Evolutionary conservation across 1,140 invertebrate species (phyloP).

Genomic region (Ridgeia piscesae): DNA sequence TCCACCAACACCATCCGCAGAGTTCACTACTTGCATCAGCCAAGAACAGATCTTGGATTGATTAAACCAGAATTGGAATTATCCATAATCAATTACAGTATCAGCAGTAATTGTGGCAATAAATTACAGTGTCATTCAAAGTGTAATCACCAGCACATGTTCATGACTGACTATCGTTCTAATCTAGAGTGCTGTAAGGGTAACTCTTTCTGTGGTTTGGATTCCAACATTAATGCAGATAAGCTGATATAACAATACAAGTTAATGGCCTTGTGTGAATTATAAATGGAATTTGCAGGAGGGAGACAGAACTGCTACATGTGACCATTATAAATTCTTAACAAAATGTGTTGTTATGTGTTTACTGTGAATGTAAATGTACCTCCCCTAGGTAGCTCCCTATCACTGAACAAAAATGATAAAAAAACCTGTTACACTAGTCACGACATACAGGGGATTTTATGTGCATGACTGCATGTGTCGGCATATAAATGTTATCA

Average conservation of each 20-base stretch:
- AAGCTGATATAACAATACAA: not conserved
- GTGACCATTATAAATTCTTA: not conserved
- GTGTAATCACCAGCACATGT: not conserved
- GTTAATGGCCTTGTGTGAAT: not conserved
- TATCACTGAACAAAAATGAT: not conserved
- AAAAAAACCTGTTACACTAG: not conserved
- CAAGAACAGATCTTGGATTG: not conserved
- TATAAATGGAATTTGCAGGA: not conserved
- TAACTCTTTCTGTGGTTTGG: not conserved
- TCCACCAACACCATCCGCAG: not conserved
- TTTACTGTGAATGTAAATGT: not conserved
- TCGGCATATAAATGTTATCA: not conserved
- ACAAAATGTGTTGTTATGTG: not conserved
- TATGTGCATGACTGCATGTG: not conserved
- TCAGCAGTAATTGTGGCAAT: not conserved
- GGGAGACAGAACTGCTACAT: not conserved
- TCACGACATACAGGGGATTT: not conserved
- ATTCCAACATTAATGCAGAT: not conserved
- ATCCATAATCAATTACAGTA: not conserved
- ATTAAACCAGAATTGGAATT: not conserved
- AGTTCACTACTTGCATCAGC: not conserved
- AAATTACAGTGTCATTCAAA: not conserved
- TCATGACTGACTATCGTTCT: not conserved
- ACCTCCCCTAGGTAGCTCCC: not conserved
- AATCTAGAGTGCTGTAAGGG: not conserved